Percentiles rank a stretch among this genome's conserved stretches.
These are phyloP conservation scores for Scleropages formosus DNA, from an alignment of 2,797 vertebrate genomes.

Conservation along the genomic window DNA sequence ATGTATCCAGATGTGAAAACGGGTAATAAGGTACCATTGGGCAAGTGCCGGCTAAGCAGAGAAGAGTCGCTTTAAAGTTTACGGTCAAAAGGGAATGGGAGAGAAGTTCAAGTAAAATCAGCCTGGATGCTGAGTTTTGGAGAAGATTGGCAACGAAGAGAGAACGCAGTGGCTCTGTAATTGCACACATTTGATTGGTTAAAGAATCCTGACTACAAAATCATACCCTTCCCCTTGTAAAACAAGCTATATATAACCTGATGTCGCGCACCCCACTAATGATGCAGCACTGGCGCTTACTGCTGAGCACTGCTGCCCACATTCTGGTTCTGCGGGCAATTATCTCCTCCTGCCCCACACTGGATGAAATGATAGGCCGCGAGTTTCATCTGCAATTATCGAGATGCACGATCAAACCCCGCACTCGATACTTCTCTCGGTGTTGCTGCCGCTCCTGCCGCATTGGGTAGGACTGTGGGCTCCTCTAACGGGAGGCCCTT, in stretches of 20 bases:
- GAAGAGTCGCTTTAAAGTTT: no score
- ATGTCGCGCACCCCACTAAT: not conserved
- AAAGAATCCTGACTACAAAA: slow-evolving; percentile 15
- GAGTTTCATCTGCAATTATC: slow-evolving; percentile 22
- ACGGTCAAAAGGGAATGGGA: not conserved
- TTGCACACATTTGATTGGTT: slow-evolving; percentile 1
- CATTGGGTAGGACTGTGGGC: no score
- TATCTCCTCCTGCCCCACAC: slow-evolving; percentile 12
- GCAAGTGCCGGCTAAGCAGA: not conserved
- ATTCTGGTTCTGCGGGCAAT: slow-evolving; percentile 21
- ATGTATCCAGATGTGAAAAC: no score
- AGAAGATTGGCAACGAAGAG: not conserved
- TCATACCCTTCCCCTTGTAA: not conserved
- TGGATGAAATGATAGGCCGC: slow-evolving; percentile 19
- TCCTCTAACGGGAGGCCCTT: no score
- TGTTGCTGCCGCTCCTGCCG: no score
- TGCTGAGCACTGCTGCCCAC: not conserved
- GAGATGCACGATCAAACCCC: slow-evolving; percentile 16
- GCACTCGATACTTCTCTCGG: not conserved
- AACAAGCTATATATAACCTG: slow-evolving; percentile 1
- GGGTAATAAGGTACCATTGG: no score
- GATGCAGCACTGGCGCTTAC: not conserved
- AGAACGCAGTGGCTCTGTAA: not conserved
- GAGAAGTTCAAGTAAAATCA: no score
- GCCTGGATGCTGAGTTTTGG: not conserved